Conservation (phyloP, 2,888 invertebrate species). For the Tipula helvola region DNA sequence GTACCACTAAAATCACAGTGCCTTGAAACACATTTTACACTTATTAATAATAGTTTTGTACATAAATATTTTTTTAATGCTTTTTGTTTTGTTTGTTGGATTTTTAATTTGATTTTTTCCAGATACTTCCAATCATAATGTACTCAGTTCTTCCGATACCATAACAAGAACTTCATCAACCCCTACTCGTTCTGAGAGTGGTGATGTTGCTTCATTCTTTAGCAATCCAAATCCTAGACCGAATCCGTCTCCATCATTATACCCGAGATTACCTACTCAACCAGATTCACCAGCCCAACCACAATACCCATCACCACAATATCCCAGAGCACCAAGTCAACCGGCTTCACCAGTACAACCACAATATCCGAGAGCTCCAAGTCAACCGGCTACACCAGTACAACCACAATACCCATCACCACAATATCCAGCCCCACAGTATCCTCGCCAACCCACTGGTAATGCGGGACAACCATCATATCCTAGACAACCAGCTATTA, state of each 20-base stretch:
- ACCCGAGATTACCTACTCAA: not conserved
- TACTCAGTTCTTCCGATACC: not conserved
- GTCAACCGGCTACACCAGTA: too few species aligned
- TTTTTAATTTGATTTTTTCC: not conserved
- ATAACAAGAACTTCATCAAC: not conserved
- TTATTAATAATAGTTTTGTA: not conserved
- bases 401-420: not conserved
- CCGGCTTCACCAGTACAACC: not conserved
- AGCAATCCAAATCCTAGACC: not conserved
- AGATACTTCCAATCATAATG: not conserved
- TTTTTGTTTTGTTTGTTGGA: not conserved
- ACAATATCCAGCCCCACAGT: not conserved
- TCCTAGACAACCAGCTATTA: slow-evolving; percentile 12
- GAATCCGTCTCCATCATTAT: not conserved
- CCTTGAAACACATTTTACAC: not conserved
- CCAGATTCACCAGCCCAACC: not conserved
- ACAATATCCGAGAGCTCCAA: not conserved
- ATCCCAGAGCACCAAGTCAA: not conserved
- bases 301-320: not conserved
- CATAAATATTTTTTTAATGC: not conserved
- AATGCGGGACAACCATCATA: not conserved
- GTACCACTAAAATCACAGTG: not conserved
- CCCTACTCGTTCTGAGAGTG: not conserved
- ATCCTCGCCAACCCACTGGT: not conserved
- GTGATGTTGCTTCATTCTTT: slow-evolving; percentile 7